Evolutionary conservation across 1,140 invertebrate genomes (phyloP).

Genomic region (Ericerus pela): DNA sequence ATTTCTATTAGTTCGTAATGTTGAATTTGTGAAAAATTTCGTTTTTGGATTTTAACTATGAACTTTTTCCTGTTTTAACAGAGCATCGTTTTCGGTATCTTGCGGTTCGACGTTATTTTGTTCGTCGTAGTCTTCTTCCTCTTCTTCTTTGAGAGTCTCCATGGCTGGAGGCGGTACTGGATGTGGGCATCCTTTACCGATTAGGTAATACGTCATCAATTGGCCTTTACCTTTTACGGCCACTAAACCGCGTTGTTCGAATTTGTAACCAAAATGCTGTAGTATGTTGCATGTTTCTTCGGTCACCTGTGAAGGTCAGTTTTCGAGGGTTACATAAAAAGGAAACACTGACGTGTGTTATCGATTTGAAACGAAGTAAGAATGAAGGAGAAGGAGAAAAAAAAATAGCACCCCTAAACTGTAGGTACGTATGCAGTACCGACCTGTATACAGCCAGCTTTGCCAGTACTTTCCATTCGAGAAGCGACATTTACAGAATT

Average conservation of each 20-base stretch:
- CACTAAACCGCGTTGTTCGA: conserved; percentile 79
- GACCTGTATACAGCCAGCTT: conserved; percentile 87
- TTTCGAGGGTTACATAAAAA: not conserved
- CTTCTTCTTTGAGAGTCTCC: conserved; percentile 24
- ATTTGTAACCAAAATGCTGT: conserved; percentile 72
- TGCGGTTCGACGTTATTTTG: not conserved
- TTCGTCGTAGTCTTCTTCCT: conserved; percentile 22
- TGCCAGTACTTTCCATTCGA: conserved; percentile 91
- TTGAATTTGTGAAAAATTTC: no score
- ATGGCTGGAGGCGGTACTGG: conserved; percentile 13
- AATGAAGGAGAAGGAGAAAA: not conserved
- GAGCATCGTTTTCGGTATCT: conserved; percentile 3
- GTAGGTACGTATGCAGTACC: conserved; percentile 8
- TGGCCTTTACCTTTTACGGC: conserved; percentile 91
- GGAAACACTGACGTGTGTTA: not conserved
- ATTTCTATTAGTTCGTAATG: no score
- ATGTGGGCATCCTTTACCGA: conserved; percentile 40
- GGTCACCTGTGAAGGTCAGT: conserved; percentile 53
- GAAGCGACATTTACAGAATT: conserved; percentile 93
- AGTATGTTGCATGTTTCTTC: conserved; percentile 80
- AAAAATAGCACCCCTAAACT: no score
- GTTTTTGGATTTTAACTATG: not conserved
- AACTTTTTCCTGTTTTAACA: conserved; percentile 13
- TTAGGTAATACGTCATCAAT: conserved; percentile 83
- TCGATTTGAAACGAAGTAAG: not conserved